Evolutionary conservation across 1,140 invertebrate species (phyloP), one percentile per base, ranked within the genome.

Genomic region (Drosophila tsacasi): DNA sequence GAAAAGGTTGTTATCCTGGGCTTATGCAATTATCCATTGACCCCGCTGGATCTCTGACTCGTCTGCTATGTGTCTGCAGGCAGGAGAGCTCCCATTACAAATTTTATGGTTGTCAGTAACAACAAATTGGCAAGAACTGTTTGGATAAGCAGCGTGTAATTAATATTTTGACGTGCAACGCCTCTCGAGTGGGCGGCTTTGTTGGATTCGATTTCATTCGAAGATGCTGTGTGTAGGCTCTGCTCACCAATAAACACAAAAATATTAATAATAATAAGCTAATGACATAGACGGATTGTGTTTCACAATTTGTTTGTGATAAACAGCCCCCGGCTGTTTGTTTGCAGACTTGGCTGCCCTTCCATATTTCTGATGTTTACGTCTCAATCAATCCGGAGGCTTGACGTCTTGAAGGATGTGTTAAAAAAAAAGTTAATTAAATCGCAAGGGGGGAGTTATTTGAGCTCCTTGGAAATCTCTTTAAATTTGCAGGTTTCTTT

Each of bases 261-360:
- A 40, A 76, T 60, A 74, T 46, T 46, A 61, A 68, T 46, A 57
- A 79, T 66, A 69, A 74, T 64, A 67, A 49, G 71, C 50, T 61
- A 76, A 79, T 66, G 71, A 86, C 71, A 72, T 60, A 69, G 71
- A 82, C 76, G 76, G 75, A 86, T 86, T 63, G 66, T 64, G 40
- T 86, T 82, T 86, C 83, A 76, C 72, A 69, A 76, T 60, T 69
- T 82, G 79, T 86, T 86, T 76, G 62, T 67, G 64, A 77, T 80
- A 77, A 84, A 74, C 76, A 75, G 62, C 61, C 46, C 19, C 25
- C 35, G 32, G 69, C 44, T 58, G 30, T 60, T 64, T 42, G 49
- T 62, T 65, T 71, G 40, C 37, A 35, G 12, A 12, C 50, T 55
- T 15, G 27, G 13, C 2, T 21, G 30, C 27, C 23, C n/a, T 23